These are phyloP conservation scores for Lasioglossum villosulum DNA, from an alignment of 2,888 invertebrate species.

Conservation along the genomic window DNA sequence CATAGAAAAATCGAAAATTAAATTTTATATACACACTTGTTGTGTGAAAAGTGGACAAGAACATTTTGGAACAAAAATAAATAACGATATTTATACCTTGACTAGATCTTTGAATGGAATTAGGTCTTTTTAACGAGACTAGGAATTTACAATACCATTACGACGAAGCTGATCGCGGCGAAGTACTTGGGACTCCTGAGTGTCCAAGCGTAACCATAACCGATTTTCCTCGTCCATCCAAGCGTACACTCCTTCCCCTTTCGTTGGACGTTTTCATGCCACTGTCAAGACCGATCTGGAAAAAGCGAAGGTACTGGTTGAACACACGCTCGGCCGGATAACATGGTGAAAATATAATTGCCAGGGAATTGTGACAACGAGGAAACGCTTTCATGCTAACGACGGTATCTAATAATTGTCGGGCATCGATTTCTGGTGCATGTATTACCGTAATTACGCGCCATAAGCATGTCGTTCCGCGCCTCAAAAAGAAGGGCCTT, in stretches of 20 bases:
- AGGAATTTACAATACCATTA: too few relatives aligned
- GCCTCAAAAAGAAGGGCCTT: background rate
- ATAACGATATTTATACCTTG: too few relatives aligned
- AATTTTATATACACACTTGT: too few relatives aligned
- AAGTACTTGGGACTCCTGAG: background rate
- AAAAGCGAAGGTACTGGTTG: slow-evolving; percentile 42
- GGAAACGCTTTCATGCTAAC: background rate
- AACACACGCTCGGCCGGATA: background rate
- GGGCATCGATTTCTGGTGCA: background rate
- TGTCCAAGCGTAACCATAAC: slow-evolving; percentile 30
- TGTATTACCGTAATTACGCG: slow-evolving; percentile 28
- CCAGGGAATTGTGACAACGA: background rate
- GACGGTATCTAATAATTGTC: background rate
- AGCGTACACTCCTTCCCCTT: slow-evolving; percentile 44
- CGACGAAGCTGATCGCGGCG: background rate
- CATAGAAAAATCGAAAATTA: too few relatives aligned
- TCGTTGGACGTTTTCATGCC: slow-evolving; percentile 29
- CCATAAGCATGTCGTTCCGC: background rate
- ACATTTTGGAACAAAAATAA: too few relatives aligned
- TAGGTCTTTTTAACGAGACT: too few relatives aligned
- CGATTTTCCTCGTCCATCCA: slow-evolving; percentile 14
- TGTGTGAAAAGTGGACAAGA: too few relatives aligned
- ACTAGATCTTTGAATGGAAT: too few relatives aligned
- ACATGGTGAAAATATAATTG: slow-evolving; percentile 47
- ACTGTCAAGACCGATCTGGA: slow-evolving; percentile 24